phyloP scores from a whole-genome alignment of 2,113 vertebrate species.

The Channa argus region DNA sequence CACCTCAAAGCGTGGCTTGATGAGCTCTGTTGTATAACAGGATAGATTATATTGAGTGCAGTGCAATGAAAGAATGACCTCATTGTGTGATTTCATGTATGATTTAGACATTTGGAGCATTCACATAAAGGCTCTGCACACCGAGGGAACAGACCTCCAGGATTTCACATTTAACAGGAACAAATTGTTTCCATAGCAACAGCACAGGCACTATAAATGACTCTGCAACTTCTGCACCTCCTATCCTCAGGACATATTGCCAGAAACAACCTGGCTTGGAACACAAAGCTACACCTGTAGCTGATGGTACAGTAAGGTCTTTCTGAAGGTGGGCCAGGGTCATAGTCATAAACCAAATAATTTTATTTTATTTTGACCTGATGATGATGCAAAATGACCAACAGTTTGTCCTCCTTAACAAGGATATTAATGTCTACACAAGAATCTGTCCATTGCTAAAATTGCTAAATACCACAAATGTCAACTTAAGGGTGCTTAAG shows the following conservation, averaged over 20 bases:
- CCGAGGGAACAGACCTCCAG: conserved; percentile 9
- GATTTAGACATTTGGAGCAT: not conserved
- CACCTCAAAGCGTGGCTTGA: not conserved
- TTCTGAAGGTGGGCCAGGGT: too few relatives aligned
- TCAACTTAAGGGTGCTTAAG: not conserved
- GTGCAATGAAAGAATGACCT: too few relatives aligned
- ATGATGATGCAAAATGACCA: not conserved
- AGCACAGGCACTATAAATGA: conserved; percentile 42
- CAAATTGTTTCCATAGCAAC: conserved; percentile 72
- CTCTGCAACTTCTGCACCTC: conserved; percentile 59
- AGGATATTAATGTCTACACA: too few relatives aligned
- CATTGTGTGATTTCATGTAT: not conserved
- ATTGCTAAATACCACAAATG: not conserved
- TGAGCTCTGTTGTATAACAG: not conserved
- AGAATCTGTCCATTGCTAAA: not conserved
- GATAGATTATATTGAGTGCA: not conserved
- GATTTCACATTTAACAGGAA: conserved; percentile 56
- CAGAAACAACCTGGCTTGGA: conserved; percentile 12
- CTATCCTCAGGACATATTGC: conserved; percentile 22
- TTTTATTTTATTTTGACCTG: too few relatives aligned
- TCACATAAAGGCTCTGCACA: conserved; percentile 7
- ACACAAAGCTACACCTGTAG: not conserved
- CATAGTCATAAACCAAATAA: too few relatives aligned
- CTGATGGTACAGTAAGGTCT: too few relatives aligned
- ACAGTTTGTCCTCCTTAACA: not conserved